Conservation (phyloP, 2,888 invertebrate species). For the Steinernema hermaphroditum region DNA sequence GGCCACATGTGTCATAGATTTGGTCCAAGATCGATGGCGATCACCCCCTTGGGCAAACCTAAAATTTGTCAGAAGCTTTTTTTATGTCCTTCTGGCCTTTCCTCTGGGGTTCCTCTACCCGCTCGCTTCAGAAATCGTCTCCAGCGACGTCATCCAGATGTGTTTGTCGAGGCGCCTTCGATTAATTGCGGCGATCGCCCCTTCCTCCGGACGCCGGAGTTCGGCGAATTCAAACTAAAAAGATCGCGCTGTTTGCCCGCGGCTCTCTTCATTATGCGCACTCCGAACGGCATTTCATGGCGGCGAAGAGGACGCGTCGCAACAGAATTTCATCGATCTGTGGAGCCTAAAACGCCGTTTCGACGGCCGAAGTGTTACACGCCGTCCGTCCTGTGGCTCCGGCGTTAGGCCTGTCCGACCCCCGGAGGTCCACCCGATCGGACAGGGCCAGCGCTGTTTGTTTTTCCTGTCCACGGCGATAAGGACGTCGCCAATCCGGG, state of each 20-base stretch:
- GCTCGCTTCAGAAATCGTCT: no score
- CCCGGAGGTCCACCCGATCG: neutral
- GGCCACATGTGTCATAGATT: no score
- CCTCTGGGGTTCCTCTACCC: no score
- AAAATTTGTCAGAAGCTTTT: no score
- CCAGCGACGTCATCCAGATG: no score
- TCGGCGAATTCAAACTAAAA: no score
- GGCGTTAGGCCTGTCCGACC: neutral
- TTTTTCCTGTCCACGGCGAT: neutral
- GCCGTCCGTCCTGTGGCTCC: neutral
- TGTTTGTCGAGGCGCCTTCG: no score
- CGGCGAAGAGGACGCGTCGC: neutral
- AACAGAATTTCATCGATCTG: constrained; percentile 26
- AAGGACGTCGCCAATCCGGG: neutral
- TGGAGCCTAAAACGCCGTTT: neutral
- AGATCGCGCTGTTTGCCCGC: neutral
- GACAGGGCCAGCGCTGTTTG: neutral
- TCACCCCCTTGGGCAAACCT: no score
- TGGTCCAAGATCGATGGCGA: no score
- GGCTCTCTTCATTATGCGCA: constrained; percentile 7
- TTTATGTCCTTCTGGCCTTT: no score
- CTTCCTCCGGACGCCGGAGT: no score
- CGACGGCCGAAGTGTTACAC: neutral
- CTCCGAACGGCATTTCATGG: neutral
- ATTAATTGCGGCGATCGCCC: no score